Evolutionary conservation across 2,113 vertebrate genomes (phyloP).

Genomic region (Rhinopomastus cyanomelas): DNA sequence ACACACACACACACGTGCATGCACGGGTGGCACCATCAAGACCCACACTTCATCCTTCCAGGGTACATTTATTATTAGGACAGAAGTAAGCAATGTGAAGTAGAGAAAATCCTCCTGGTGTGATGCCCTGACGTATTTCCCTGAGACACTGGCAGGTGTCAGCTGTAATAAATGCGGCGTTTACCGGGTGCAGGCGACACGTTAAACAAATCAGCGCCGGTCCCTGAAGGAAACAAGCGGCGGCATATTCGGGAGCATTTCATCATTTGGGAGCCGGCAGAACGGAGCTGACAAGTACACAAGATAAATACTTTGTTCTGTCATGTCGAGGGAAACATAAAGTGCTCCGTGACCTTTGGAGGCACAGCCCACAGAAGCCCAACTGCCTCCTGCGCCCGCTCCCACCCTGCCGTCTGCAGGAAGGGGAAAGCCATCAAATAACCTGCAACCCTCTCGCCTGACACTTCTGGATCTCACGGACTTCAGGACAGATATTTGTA

Average conservation of each 20-base stretch:
- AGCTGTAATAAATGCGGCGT: conserved; percentile 70
- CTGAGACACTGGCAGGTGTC: conserved; percentile 60
- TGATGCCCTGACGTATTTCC: conserved; percentile 6
- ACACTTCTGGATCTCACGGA: neutral
- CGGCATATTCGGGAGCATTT: conserved; percentile 64
- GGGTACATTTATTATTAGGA: neutral
- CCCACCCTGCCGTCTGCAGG: neutral
- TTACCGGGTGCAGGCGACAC: conserved; percentile 62
- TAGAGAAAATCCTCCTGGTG: neutral
- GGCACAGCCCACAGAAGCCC: conserved; percentile 4
- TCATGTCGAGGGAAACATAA: conserved; percentile 67
- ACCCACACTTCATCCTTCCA: neutral
- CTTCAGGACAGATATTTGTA: neutral
- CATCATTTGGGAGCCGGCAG: conserved; percentile 63
- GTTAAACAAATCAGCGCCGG: conserved; percentile 68
- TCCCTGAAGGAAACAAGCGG: conserved; percentile 65
- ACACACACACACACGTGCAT: neutral
- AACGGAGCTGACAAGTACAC: conserved; percentile 76
- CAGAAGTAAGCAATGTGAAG: conserved; percentile 28
- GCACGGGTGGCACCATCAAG: neutral
- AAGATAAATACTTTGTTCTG: conserved; percentile 78
- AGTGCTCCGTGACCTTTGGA: conserved; percentile 73
- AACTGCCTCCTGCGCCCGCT: neutral
- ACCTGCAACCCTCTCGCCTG: neutral
- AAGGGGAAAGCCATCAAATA: neutral